Evolutionary conservation across 2,113 vertebrate genomes (phyloP).

Genomic region (Eudyptes chrysolophus): DNA sequence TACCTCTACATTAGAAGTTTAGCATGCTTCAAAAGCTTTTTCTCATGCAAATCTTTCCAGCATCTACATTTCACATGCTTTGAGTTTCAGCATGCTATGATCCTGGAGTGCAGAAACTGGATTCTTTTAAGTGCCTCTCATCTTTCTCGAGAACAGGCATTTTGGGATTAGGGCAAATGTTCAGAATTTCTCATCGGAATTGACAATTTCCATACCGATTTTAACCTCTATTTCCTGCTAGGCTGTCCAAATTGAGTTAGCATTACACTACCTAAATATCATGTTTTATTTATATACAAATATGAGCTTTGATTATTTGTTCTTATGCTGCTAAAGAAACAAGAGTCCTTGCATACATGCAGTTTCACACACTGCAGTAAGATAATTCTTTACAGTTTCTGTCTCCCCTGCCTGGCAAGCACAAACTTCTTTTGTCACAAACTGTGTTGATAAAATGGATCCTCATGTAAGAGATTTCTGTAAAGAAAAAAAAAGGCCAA

Average conservation of each 20-base stretch:
- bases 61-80: not conserved
- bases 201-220: not conserved
- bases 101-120: not conserved
- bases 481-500: not conserved
- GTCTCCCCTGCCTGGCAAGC: not conserved
- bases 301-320: not conserved
- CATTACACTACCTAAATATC: not conserved
- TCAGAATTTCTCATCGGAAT: not conserved
- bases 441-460: not conserved
- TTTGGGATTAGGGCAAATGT: not conserved
- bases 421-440: not conserved
- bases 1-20: not conserved
- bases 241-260: not conserved
- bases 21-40: not conserved
- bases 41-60: not conserved
- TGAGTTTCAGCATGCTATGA: not conserved
- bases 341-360: not conserved
- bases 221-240: not conserved
- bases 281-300: constrained; percentile 20
- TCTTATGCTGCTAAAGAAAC: not conserved
- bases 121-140: not conserved
- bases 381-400: not conserved
- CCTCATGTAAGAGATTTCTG: not conserved
- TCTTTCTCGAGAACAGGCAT: not conserved
- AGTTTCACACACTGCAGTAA: not conserved